Evolutionary conservation across 2,797 vertebrate genomes (phyloP), one percentile per base, ranked within the genome.

Genomic region (Chanos chanos): DNA sequence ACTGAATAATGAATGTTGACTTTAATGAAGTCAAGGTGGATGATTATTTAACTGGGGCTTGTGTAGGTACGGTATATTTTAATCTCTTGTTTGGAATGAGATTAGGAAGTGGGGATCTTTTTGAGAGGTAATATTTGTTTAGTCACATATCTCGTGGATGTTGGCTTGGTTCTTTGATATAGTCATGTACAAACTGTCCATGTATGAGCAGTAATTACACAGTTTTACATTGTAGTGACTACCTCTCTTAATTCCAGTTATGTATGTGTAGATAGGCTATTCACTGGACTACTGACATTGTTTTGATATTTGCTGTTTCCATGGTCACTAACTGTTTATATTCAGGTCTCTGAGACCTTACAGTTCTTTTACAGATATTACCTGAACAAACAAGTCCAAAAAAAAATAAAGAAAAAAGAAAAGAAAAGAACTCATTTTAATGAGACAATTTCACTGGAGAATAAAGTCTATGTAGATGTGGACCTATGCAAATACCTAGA

Each of bases 181-280:
- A 40, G 12, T 37, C 19, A 24, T 18, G 51, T 53, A 15, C 61
- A 63, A 55, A 63, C 50, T 45, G 21, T 52, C 45, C 52, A 22
- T 25, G 50, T 45, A 53, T 48, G 33, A 22, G 53, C 24, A 37
- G 40, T 13, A 39, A 34, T 16, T 16, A 45, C 24, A 18, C 36
- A 47, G n/a, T n/a, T n/a, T n/a, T n/a, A n/a, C n/a, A n/a, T n/a
- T n/a, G n/a, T n/a, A n/a, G n/a, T n/a, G n/a, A n/a, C n/a, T n/a
- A n/a, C n/a, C n/a, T n/a, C n/a, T n/a, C n/a, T n/a, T n/a, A n/a
- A n/a, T n/a, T n/a, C n/a, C n/a, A n/a, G n/a, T n/a, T n/a, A n/a
- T n/a, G n/a, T n/a, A n/a, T n/a, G n/a, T n/a, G n/a, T n/a, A n/a
- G n/a, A n/a, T n/a, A n/a, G n/a, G n/a, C n/a, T n/a, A n/a, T n/a